These are phyloP conservation scores for Caenorhabditis remanei DNA, from an alignment of 1,140 invertebrate species.

Conservation along the genomic window DNA sequence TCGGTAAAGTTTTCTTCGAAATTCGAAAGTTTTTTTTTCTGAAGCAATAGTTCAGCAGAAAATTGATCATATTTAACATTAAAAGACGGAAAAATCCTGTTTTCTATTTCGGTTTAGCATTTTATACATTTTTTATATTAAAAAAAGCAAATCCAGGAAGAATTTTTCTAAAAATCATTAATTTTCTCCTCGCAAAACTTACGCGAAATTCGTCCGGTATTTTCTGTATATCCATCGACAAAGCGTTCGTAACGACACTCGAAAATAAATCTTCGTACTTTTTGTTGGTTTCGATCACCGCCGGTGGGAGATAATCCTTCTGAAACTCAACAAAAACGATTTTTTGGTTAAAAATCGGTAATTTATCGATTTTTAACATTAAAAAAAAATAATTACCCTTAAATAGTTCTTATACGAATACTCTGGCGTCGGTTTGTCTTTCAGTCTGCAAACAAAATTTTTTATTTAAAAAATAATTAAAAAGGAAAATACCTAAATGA, in stretches of 20 bases:
- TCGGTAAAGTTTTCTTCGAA: no score
- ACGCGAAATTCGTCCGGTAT: neutral
- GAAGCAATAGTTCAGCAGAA: no score
- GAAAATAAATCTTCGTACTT: slow-evolving; percentile 18
- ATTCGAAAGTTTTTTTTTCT: no score
- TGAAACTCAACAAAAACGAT: neutral
- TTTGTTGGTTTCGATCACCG: neutral
- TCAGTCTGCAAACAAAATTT: neutral
- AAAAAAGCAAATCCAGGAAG: no score
- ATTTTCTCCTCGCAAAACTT: no score
- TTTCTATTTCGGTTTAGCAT: no score
- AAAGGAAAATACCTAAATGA: neutral
- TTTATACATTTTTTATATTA: no score
- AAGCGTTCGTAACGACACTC: slow-evolving; percentile 6
- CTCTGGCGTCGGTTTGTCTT: slow-evolving; percentile 31
- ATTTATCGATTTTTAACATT: neutral
- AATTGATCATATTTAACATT: no score
- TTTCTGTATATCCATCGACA: neutral
- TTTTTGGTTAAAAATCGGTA: neutral
- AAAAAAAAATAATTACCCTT: neutral
- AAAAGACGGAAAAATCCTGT: no score
- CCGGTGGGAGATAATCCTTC: slow-evolving; percentile 13
- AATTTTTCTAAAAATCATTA: no score
- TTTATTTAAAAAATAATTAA: no score
- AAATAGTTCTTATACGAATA: slow-evolving; percentile 23